Conservation (phyloP, 2,113 vertebrate genomes). For the Donacobius atricapilla region DNA sequence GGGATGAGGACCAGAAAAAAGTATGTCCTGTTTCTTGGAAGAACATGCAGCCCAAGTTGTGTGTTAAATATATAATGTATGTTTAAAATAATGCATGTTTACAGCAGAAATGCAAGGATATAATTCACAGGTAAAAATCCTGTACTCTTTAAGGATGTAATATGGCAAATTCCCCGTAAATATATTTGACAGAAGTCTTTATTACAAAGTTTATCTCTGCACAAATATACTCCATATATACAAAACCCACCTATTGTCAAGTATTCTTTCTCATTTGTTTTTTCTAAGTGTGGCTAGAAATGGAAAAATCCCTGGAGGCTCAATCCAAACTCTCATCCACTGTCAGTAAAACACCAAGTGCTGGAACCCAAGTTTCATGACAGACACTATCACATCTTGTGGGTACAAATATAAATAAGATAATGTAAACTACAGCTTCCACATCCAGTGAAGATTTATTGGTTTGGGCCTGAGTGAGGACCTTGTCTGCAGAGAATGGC, state of each 20-base stretch:
- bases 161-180: neutral
- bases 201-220: neutral
- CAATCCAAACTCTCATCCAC: neutral
- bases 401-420: neutral
- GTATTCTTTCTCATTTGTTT: neutral
- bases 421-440: neutral
- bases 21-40: neutral
- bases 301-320: neutral
- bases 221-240: neutral
- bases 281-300: neutral
- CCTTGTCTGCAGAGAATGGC: neutral
- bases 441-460: neutral
- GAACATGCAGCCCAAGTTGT: neutral
- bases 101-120: neutral
- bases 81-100: neutral
- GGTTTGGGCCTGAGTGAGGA: neutral
- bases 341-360: neutral
- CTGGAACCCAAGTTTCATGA: neutral
- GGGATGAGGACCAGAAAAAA: neutral
- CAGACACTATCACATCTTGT: neutral
- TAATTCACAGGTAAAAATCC: neutral
- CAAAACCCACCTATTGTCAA: neutral
- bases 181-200: neutral
- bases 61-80: accelerated
- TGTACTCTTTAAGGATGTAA: neutral